Percentiles rank a stretch among this genome's conserved stretches.
phyloP scores from a whole-genome alignment of 2,113 vertebrate species.

The Channa argus region DNA sequence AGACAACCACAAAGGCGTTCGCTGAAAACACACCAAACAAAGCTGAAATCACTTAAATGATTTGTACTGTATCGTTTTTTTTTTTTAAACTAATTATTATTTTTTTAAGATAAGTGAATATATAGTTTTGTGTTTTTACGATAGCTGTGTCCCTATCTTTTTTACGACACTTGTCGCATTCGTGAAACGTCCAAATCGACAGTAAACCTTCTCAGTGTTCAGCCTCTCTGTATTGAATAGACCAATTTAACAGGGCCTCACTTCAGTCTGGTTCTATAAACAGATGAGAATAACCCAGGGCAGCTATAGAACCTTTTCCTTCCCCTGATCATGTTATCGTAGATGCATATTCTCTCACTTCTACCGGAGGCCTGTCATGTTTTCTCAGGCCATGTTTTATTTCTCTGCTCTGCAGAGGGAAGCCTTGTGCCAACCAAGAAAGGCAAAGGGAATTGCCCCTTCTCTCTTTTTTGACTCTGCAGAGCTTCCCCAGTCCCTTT shows the following conservation, averaged over 20 bases:
- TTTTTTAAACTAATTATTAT: no score
- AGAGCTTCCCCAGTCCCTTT: slow-evolving; percentile 42
- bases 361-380: slow-evolving; percentile 59
- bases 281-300: slow-evolving; percentile 52
- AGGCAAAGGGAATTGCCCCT: slow-evolving; percentile 50
- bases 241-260: slow-evolving; percentile 51
- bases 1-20: no score
- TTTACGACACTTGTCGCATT: slow-evolving; percentile 9
- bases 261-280: slow-evolving; percentile 43
- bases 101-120: no score
- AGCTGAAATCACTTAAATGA: neutral
- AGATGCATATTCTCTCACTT: slow-evolving; percentile 65
- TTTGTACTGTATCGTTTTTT: neutral
- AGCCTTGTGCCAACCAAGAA: slow-evolving; percentile 37
- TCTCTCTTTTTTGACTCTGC: slow-evolving; percentile 44
- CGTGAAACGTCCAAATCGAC: slow-evolving; percentile 24
- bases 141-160: neutral
- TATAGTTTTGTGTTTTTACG: neutral
- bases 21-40: neutral
- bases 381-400: slow-evolving; percentile 62
- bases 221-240: slow-evolving; percentile 22
- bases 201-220: slow-evolving; percentile 12
- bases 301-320: slow-evolving; percentile 51
- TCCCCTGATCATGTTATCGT: slow-evolving; percentile 57
- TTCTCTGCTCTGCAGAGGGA: slow-evolving; percentile 44